Evolutionary conservation across 92 coral and sea anemone species (phyloP).

Genomic region (Phenganax stokvisi): DNA sequence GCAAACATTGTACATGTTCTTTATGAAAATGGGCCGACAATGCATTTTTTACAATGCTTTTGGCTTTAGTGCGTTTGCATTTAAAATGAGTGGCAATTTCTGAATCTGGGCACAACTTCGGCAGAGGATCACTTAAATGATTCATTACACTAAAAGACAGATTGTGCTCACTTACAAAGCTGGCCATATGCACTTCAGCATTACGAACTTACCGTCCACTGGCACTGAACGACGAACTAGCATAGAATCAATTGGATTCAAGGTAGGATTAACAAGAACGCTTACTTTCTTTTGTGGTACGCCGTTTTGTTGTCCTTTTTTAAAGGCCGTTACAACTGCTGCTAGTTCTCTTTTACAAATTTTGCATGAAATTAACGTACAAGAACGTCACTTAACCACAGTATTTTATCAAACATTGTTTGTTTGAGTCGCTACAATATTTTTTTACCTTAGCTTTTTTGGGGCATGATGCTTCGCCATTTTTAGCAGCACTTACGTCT

Average conservation of each 20-base stretch:
- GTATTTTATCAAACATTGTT: neutral
- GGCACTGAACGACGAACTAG: neutral
- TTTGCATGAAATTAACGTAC: neutral
- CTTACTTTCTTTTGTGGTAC: conserved; percentile 33
- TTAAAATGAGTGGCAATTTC: conserved; percentile 19
- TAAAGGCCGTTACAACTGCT: conserved; percentile 20
- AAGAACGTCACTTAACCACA: neutral
- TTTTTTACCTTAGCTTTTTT: too few species aligned
- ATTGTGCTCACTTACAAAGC: conserved; percentile 31
- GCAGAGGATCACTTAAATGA: conserved; percentile 25
- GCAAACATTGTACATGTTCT: conserved; percentile 24
- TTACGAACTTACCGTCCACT: conserved; percentile 6
- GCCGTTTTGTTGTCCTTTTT: conserved; percentile 21
- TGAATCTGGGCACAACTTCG: conserved; percentile 21
- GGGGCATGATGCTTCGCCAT: too few species aligned
- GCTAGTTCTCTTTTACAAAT: conserved; percentile 26
- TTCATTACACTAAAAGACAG: conserved; percentile 22
- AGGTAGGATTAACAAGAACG: conserved; percentile 4
- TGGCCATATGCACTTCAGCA: conserved; percentile 28
- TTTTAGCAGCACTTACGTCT: too few species aligned
- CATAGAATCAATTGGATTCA: conserved; percentile 27
- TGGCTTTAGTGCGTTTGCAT: conserved; percentile 20
- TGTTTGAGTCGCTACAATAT: too few species aligned
- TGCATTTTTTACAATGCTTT: conserved; percentile 14
- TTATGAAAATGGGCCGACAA: conserved; percentile 5